phyloP scores from a whole-genome alignment of 2,113 vertebrate species.

The Dinomys branickii region DNA sequence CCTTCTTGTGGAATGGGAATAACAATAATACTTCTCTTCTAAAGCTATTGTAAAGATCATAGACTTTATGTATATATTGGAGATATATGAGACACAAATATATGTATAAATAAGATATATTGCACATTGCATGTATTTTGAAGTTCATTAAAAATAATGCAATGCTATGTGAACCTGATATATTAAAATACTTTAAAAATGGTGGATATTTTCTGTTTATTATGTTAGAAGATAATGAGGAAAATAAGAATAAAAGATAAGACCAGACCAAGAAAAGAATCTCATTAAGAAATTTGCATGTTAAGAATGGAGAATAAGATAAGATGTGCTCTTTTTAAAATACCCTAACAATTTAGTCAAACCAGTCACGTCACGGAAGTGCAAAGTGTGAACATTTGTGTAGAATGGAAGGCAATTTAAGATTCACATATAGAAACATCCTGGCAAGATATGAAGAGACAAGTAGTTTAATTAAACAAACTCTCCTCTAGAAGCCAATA shows the following conservation, averaged over 20 bases:
- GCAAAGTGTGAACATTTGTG: neutral
- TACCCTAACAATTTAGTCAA: neutral
- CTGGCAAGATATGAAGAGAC: slow-evolving; percentile 47
- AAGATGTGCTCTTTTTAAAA: neutral
- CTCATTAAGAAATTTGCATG: neutral
- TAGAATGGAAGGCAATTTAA: neutral
- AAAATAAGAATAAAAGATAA: slow-evolving; percentile 7
- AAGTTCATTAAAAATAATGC: neutral
- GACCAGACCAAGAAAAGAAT: neutral
- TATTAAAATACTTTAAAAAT: slow-evolving; percentile 6
- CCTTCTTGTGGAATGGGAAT: neutral
- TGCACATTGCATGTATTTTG: neutral
- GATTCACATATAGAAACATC: neutral
- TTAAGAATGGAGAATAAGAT: neutral
- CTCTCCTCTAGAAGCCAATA: slow-evolving; percentile 48
- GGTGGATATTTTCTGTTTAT: neutral
- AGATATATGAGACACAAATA: neutral
- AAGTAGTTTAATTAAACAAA: slow-evolving; percentile 73
- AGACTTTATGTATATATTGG: neutral
- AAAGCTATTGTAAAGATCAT: neutral
- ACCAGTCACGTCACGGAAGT: neutral
- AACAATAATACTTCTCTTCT: neutral
- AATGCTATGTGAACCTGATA: neutral
- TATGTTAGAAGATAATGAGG: neutral
- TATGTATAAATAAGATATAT: neutral